phyloP scores from a whole-genome alignment of 2,888 invertebrate genomes.

The Cheilosia scutellata region DNA sequence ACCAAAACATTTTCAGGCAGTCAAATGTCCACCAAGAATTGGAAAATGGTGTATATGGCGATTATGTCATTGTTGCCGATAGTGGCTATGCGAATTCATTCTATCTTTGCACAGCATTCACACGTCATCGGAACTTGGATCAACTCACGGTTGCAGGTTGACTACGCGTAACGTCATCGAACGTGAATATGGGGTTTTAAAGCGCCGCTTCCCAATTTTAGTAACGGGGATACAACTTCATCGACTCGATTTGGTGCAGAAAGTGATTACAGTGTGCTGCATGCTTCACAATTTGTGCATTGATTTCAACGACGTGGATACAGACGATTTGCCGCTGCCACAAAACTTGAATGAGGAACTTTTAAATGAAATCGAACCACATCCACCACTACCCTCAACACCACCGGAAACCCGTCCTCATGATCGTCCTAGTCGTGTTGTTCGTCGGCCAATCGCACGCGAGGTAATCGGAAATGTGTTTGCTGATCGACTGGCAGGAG shows the following conservation, averaged over 20 bases:
- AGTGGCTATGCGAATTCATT: too few relatives aligned
- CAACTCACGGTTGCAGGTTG: too few relatives aligned
- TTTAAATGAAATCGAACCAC: background rate
- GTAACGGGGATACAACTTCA: conserved; percentile 4
- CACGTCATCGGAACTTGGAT: too few relatives aligned
- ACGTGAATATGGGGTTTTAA: too few relatives aligned
- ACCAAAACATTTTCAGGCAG: too few relatives aligned
- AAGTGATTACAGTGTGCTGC: conserved; percentile 1
- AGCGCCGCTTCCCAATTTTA: conserved; percentile 3
- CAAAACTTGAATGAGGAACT: background rate
- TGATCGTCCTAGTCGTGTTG: background rate
- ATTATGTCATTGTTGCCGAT: too few relatives aligned
- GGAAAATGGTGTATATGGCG: too few relatives aligned
- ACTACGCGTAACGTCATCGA: too few relatives aligned
- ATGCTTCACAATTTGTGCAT: conserved; percentile 9
- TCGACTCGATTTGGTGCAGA: background rate
- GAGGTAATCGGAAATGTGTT: too few relatives aligned
- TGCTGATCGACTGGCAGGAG: too few relatives aligned
- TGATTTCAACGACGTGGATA: conserved; percentile 4
- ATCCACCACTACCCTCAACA: background rate
- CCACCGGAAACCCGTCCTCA: background rate
- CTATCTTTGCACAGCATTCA: too few relatives aligned
- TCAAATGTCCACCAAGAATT: background rate
- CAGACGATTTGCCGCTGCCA: conserved; percentile 8
- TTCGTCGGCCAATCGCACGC: too few relatives aligned